Conservation (phyloP, 37 sponge, comb jelly and placozoan genomes). For the Tethya wilhelma region DNA sequence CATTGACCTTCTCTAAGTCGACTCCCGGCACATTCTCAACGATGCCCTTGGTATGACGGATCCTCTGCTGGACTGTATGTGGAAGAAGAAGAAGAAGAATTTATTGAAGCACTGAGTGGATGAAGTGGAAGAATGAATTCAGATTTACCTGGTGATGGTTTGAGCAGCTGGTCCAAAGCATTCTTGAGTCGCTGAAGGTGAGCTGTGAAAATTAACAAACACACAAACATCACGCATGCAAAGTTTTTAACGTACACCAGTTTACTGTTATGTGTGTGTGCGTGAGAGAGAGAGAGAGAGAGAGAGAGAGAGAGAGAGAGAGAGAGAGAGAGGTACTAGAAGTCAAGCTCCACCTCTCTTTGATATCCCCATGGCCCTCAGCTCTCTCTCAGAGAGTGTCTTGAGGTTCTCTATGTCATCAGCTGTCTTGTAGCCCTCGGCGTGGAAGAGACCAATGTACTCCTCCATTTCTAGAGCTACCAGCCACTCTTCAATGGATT, state of each 20-base stretch:
- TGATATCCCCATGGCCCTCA: conserved; percentile 71
- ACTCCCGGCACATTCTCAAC: conserved; percentile 4
- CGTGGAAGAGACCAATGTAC: conserved; percentile 51
- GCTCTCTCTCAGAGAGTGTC: conserved; percentile 43
- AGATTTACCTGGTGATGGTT: conserved; percentile 24
- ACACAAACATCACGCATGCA: too few relatives aligned
- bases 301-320: too few relatives aligned
- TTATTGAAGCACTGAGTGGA: too few relatives aligned
- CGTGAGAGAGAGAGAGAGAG: too few relatives aligned
- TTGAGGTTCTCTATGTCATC: conserved; percentile 70
- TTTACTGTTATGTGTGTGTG: too few relatives aligned
- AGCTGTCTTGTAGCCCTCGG: conserved; percentile 59
- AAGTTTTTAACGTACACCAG: too few relatives aligned
- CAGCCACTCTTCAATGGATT: conserved; percentile 58
- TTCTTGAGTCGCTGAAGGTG: conserved; percentile 32
- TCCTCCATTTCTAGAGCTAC: conserved; percentile 41
- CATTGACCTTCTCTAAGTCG: neutral
- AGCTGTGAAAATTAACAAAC: conserved; percentile 25
- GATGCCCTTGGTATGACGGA: conserved; percentile 20
- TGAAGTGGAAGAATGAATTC: neutral
- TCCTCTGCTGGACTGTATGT: neutral
- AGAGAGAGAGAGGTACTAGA: too few relatives aligned
- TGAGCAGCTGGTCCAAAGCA: conserved; percentile 14
- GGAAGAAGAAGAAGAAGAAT: too few relatives aligned
- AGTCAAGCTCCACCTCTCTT: conserved; percentile 48